Evolutionary conservation across 1,140 invertebrate species (phyloP).

Genomic region (Neoseiulus cucumeris): DNA sequence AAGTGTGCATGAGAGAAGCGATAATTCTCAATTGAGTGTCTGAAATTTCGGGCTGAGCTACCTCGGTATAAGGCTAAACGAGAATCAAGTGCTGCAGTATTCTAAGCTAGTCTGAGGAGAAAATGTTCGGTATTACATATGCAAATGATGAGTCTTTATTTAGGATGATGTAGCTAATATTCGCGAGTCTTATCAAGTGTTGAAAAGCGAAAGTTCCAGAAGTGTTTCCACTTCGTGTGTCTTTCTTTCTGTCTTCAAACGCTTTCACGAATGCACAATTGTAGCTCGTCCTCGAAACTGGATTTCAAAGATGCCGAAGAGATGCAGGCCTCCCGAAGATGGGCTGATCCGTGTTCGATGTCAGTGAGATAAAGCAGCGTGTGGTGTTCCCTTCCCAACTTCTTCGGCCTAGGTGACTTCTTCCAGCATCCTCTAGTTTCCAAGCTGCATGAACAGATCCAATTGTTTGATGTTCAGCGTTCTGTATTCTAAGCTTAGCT

Average conservation of each 20-base stretch:
- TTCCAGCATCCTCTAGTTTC: no score
- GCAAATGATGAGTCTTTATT: conserved; percentile 2
- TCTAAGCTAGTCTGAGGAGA: no score
- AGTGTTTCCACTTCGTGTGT: not conserved
- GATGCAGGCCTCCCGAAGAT: not conserved
- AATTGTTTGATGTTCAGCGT: no score
- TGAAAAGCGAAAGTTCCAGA: no score
- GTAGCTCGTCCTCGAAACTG: not conserved
- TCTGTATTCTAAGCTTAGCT: not conserved
- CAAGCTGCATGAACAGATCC: no score
- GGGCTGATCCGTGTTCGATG: not conserved
- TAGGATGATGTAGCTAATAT: not conserved
- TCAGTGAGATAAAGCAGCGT: conserved; percentile 11
- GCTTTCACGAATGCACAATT: not conserved
- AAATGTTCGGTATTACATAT: not conserved
- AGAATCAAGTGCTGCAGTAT: no score
- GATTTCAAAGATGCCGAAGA: not conserved
- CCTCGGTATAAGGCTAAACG: no score
- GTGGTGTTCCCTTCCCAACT: not conserved
- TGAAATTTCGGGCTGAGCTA: no score
- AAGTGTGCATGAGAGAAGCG: no score
- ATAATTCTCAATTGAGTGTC: no score
- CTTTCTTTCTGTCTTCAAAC: not conserved
- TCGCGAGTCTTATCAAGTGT: not conserved
- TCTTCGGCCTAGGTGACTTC: no score